Percentiles rank a stretch among this genome's conserved stretches.
These are phyloP conservation scores for Plecturocebus donacophilus DNA, from an alignment of 2,113 vertebrate genomes.

Conservation along the genomic window DNA sequence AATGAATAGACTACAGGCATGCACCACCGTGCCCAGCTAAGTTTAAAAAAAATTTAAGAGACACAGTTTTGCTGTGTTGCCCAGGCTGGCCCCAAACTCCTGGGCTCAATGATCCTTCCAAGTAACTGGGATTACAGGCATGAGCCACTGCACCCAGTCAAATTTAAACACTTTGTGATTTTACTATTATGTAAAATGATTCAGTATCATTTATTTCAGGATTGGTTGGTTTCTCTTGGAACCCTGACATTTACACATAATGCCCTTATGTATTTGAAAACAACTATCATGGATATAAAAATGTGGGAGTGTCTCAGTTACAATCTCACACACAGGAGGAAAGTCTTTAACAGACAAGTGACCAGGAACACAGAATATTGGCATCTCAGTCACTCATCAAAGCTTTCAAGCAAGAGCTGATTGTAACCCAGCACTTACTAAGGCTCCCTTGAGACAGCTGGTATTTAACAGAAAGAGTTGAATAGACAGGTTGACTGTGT, in stretches of 20 bases:
- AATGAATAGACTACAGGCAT: too few species aligned
- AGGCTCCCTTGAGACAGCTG: constrained; percentile 10
- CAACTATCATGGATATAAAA: constrained; percentile 24
- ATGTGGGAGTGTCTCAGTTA: neutral
- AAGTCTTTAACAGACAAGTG: constrained; percentile 54
- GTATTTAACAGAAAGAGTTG: neutral
- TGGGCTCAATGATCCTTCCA: neutral
- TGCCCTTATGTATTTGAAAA: constrained; percentile 44
- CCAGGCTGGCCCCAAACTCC: neutral
- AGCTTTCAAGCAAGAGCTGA: constrained; percentile 20
- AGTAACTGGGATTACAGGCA: neutral
- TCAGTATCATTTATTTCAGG: constrained; percentile 28
- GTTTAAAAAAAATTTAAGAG: too few species aligned
- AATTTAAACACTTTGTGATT: constrained; percentile 27
- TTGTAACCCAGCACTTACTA: neutral
- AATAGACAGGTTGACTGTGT: neutral
- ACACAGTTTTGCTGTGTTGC: too few species aligned
- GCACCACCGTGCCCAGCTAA: too few species aligned
- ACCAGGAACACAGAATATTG: constrained; percentile 9
- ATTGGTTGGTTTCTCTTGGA: neutral
- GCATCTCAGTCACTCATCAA: constrained; percentile 20
- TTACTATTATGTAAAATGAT: constrained; percentile 27
- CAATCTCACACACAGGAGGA: constrained; percentile 28
- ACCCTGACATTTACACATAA: constrained; percentile 16
- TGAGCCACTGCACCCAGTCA: neutral